Base-by-base conservation (phyloP, 2,797 vertebrate species). In the Vireo griseus region DNA sequence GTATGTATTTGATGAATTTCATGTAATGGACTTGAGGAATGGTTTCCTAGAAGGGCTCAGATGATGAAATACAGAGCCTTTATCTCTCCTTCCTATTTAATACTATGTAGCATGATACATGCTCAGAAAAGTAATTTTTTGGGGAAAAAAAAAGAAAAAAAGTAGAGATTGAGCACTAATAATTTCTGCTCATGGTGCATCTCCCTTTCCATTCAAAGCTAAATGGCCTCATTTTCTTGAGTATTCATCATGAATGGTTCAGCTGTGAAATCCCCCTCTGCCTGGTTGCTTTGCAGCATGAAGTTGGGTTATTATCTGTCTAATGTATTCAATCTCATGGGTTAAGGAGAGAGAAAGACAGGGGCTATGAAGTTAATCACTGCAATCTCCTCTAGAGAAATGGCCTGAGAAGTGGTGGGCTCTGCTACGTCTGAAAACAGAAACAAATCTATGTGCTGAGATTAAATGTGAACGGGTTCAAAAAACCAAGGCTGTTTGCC, bases 311-410 rank as follows among this genome's bases (percentile, higher is more conserved):
- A 84, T 92, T 92, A 74, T 85, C 75, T 82, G 21, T 88, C 61
- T 80, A 89, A 90, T 65, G 14, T 74, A 68, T 94, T 91, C 69
- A 57, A 13, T 75, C 44, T 85, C 48, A 11, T 33, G 78, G 33
- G 55, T 93, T 93, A 93, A 92, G 55, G 37, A 77, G 73, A 72
- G 45, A 58, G 61, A 86, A 92, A 88, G 90, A 40, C 67, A 82
- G 31, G 33, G 51, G 6, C 77, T 79, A 42, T 50, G 66, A 87
- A 90, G 81, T 92, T 89, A 87, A 85, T 92, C 63, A 57, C 50
- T 89, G 24, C 65, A 91, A 59, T 88, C 62, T 92, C 52, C 58
- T 80, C 39, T 44, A 33, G 39, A 88, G 72, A 82, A 92, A 77
- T 86, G 90, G 48, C 31, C 29, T 68, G 69, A 69, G 57, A 80